These are phyloP conservation scores for Oncopodura yosiiana DNA, from an alignment of 1,140 invertebrate species.

Conservation along the genomic window DNA sequence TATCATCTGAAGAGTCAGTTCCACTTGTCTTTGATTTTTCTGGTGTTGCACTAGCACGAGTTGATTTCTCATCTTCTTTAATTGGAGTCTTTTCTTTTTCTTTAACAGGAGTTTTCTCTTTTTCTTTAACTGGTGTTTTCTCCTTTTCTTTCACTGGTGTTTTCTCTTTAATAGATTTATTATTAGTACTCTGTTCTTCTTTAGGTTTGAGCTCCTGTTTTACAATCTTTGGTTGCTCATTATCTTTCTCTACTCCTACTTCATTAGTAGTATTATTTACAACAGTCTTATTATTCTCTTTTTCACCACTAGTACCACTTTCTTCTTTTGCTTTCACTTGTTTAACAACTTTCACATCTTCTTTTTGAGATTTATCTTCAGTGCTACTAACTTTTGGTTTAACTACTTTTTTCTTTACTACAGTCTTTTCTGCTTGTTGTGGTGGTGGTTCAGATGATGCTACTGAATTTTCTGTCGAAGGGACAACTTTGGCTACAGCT, in stretches of 20 bases:
- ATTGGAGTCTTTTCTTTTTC: slow-evolving; percentile 24
- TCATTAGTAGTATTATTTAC: slow-evolving; percentile 14
- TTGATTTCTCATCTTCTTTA: neutral
- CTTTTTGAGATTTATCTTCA: no score
- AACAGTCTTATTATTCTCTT: slow-evolving; percentile 5
- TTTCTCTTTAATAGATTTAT: neutral
- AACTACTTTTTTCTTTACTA: no score
- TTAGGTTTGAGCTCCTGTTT: slow-evolving; percentile 34
- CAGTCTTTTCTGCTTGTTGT: no score
- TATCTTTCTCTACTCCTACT: slow-evolving; percentile 31
- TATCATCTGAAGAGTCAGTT: slow-evolving; percentile 1
- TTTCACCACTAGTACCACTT: slow-evolving; percentile 34
- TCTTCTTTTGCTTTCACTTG: slow-evolving; percentile 36
- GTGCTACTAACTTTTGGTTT: no score
- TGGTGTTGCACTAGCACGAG: neutral
- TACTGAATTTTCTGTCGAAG: no score
- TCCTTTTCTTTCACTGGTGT: slow-evolving; percentile 18
- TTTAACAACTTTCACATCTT: no score
- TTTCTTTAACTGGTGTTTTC: slow-evolving; percentile 8
- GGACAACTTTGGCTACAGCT: slow-evolving; percentile 1
- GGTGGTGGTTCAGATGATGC: no score
- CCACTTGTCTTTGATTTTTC: slow-evolving; percentile 2
- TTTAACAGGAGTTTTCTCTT: slow-evolving; percentile 21
- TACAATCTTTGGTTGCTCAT: slow-evolving; percentile 34
- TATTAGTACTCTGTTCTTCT: neutral